phyloP scores from a whole-genome alignment of 2,888 invertebrate species.

The Hesperia comma region DNA sequence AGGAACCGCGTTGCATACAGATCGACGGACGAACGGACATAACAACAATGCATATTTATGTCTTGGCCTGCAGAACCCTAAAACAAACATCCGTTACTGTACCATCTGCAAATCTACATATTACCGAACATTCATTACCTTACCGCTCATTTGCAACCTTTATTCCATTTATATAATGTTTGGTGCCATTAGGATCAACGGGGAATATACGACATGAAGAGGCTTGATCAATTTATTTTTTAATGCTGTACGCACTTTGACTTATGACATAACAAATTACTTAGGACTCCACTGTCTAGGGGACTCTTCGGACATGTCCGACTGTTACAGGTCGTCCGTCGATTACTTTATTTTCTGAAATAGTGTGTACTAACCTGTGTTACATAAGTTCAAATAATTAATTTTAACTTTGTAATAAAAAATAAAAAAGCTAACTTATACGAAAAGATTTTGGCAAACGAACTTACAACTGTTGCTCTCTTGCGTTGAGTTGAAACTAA shows the following conservation, averaged over 20 bases:
- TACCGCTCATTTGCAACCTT: conserved; percentile 32
- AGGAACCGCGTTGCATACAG: too few species aligned
- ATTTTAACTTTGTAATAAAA: too few species aligned
- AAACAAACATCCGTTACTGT: conserved; percentile 5
- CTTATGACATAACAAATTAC: conserved; percentile 35
- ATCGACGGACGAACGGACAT: too few species aligned
- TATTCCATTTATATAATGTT: conserved; percentile 34
- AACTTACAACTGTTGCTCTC: too few species aligned
- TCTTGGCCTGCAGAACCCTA: neutral
- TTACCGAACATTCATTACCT: conserved; percentile 12
- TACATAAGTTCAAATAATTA: too few species aligned
- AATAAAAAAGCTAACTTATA: too few species aligned
- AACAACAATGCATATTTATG: too few species aligned
- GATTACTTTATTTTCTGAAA: too few species aligned
- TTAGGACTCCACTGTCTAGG: neutral
- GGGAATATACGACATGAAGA: conserved; percentile 31
- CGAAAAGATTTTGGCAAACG: too few species aligned
- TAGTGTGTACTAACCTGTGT: too few species aligned
- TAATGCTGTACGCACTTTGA: conserved; percentile 32
- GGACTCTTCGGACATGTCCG: conserved; percentile 6
- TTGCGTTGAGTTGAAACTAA: too few species aligned
- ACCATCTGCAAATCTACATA: conserved; percentile 17
- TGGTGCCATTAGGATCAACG: conserved; percentile 30
- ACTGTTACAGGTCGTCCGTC: neutral
- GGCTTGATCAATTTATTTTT: conserved; percentile 36